These are phyloP conservation scores for Girardinichthys multiradiatus DNA, from an alignment of 2,113 vertebrate genomes.

Conservation along the genomic window DNA sequence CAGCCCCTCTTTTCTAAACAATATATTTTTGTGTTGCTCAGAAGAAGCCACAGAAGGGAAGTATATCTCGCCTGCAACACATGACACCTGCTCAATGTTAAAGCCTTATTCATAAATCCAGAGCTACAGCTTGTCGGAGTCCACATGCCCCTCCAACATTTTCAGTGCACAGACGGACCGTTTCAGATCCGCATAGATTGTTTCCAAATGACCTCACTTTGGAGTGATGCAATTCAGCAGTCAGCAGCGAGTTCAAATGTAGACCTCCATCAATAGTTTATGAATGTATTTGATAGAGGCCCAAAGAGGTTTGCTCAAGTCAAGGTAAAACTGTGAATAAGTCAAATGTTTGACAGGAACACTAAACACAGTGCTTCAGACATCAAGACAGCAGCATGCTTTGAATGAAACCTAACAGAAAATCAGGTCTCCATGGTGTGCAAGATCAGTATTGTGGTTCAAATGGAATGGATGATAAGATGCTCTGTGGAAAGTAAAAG, in stretches of 20 bases:
- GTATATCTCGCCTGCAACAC: constrained; percentile 4
- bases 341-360: constrained; percentile 4
- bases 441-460: not conserved
- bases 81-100: constrained; percentile 56
- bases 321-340: constrained; percentile 30
- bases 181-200: constrained; percentile 30
- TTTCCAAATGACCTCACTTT: constrained; percentile 62
- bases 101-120: constrained; percentile 52
- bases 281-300: constrained; percentile 30
- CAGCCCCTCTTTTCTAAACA: constrained; percentile 7
- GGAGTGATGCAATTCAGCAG: constrained; percentile 39
- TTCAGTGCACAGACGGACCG: not conserved
- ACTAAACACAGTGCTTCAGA: not conserved
- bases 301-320: constrained; percentile 5
- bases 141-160: not conserved
- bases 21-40: constrained; percentile 6
- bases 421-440: not conserved
- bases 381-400: not conserved
- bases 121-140: constrained; percentile 7
- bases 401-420: constrained; percentile 2
- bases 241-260: constrained; percentile 37
- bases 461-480: constrained; percentile 17
- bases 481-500: not conserved
- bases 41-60: constrained; percentile 12
- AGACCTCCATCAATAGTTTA: constrained; percentile 57